Evolutionary conservation across 2,888 invertebrate genomes (phyloP).

Genomic region (Hylaea fasciaria): DNA sequence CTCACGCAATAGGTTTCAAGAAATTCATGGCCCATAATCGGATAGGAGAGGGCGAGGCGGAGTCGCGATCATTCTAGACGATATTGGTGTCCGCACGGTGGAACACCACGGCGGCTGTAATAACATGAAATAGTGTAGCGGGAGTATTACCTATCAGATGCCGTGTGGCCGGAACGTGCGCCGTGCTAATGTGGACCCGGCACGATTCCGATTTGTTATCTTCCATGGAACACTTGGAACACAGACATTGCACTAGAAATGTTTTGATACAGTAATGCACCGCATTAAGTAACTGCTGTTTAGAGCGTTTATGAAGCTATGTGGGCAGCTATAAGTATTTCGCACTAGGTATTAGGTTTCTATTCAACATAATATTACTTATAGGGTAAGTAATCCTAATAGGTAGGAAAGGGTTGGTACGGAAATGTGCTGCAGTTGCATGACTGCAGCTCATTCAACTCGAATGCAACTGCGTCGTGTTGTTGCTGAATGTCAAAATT

Average conservation of each 20-base stretch:
- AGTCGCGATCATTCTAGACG: slow-evolving; percentile 60
- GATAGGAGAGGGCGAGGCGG: slow-evolving; percentile 54
- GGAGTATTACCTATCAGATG: slow-evolving; percentile 74
- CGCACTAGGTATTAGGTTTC: not conserved
- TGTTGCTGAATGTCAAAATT: slow-evolving; percentile 7
- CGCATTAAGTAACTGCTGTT: slow-evolving; percentile 27
- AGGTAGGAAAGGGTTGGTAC: not conserved
- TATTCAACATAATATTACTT: too few species aligned
- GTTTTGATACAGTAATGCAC: slow-evolving; percentile 36
- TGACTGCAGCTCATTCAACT: too few species aligned
- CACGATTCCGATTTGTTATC: slow-evolving; percentile 81
- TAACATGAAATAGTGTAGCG: slow-evolving; percentile 71
- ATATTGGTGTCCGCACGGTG: slow-evolving; percentile 63
- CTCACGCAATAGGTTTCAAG: slow-evolving; percentile 51
- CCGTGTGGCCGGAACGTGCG: slow-evolving; percentile 73
- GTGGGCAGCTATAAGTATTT: not conserved
- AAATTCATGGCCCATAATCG: slow-evolving; percentile 46
- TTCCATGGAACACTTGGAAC: slow-evolving; percentile 33
- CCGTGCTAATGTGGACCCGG: slow-evolving; percentile 75
- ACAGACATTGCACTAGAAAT: slow-evolving; percentile 42
- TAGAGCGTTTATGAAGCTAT: slow-evolving; percentile 2
- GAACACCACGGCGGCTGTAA: slow-evolving; percentile 62
- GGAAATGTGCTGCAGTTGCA: too few species aligned
- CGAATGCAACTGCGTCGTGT: slow-evolving; percentile 10
- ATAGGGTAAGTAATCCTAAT: too few species aligned